These are phyloP conservation scores for Aspidoscelis tigris DNA, from an alignment of 2,113 vertebrate species.

Conservation along the genomic window DNA sequence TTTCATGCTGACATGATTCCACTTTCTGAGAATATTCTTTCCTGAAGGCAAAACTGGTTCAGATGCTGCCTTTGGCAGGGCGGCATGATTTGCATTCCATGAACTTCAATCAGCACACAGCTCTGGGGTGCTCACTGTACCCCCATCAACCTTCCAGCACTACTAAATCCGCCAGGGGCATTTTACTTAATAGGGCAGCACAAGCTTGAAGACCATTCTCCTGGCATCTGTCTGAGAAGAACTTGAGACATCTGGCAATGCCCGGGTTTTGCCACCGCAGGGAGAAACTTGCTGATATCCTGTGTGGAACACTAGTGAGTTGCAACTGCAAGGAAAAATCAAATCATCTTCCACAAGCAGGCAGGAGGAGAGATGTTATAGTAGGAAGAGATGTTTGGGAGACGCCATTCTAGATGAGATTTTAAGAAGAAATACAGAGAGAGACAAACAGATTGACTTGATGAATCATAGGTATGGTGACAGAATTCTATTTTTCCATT, in stretches of 20 bases:
- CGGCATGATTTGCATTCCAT: not conserved
- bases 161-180: not conserved
- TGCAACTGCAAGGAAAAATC: constrained; percentile 15
- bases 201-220: not conserved
- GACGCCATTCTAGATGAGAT: constrained; percentile 34
- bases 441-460: constrained; percentile 49
- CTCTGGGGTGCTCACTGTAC: not conserved
- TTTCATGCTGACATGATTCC: not conserved
- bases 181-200: not conserved
- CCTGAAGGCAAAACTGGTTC: not conserved
- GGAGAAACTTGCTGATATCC: constrained; percentile 36
- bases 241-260: constrained; percentile 29
- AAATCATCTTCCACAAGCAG: constrained; percentile 13
- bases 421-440: not conserved
- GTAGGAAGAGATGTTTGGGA: constrained; percentile 50
- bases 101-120: not conserved
- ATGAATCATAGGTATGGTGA: not conserved
- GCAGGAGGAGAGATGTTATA: constrained; percentile 12
- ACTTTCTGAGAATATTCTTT: not conserved
- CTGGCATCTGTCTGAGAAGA: not conserved
- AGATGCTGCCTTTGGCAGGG: not conserved
- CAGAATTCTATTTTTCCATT: constrained; percentile 50
- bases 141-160: not conserved
- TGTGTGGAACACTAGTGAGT: constrained; percentile 44
- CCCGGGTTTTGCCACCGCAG: constrained; percentile 46